phyloP scores from a whole-genome alignment of 2,113 vertebrate species.

The Paradoxurus hermaphroditus region DNA sequence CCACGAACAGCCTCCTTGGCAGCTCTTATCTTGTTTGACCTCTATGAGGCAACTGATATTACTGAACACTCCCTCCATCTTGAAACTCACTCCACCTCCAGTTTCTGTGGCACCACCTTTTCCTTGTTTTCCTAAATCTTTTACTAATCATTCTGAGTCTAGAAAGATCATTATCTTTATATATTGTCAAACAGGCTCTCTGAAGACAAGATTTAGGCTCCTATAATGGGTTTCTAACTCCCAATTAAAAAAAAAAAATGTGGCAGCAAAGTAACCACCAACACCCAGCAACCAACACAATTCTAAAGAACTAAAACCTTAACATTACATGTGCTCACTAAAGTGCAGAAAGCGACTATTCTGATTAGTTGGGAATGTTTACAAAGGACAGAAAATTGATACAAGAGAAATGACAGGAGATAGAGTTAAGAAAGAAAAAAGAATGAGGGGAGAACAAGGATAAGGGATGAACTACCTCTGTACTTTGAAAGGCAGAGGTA shows the following conservation, averaged over 20 bases:
- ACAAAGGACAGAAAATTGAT: conserved; percentile 40
- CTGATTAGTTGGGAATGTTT: background rate
- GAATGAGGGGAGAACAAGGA: background rate
- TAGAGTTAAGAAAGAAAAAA: background rate
- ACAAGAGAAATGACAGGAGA: conserved; percentile 8
- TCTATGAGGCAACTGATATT: background rate
- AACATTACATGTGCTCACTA: background rate
- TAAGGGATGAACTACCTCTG: background rate
- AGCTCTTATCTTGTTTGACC: background rate
- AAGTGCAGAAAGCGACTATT: background rate
- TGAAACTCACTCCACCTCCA: background rate
- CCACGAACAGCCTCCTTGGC: background rate
- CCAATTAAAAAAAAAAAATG: background rate
- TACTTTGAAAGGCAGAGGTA: background rate
- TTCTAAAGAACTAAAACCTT: background rate
- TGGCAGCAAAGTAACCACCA: background rate
- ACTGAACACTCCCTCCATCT: background rate
- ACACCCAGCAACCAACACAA: conserved; percentile 16
- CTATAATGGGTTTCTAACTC: background rate
- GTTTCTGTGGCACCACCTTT: background rate
- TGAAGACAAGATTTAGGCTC: background rate
- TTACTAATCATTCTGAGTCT: background rate
- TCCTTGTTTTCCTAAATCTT: background rate
- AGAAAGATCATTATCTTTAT: background rate
- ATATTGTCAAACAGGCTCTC: background rate